phyloP scores from a whole-genome alignment of 2,888 invertebrate genomes.

The Pasiphila rectangulata region DNA sequence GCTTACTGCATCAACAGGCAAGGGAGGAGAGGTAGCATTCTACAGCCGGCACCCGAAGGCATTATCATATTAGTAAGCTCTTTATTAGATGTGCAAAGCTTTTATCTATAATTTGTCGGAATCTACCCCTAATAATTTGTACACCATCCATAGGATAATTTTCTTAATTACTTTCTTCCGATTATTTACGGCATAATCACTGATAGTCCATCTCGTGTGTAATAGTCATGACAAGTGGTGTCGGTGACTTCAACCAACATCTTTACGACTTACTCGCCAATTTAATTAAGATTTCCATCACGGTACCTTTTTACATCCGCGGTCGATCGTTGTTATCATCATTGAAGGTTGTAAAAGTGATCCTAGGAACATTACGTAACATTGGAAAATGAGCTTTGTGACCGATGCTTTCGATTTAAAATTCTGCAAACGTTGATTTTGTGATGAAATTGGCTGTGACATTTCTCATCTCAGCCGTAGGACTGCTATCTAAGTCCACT shows the following conservation, averaged over 20 bases:
- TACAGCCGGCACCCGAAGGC: no score
- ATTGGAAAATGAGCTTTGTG: neutral
- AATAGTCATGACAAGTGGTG: neutral
- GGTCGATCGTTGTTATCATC: conserved; percentile 36
- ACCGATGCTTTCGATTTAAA: neutral
- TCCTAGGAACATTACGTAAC: conserved; percentile 32
- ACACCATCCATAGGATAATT: no score
- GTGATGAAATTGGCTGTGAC: neutral
- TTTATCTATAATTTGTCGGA: no score
- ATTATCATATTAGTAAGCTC: no score
- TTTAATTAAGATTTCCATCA: conserved; percentile 46
- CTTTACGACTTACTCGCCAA: conserved; percentile 17
- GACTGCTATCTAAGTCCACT: no score
- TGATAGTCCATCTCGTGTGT: neutral
- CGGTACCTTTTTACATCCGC: conserved; percentile 32
- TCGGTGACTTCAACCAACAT: conserved; percentile 20
- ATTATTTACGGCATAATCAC: neutral
- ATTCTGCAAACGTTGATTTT: neutral
- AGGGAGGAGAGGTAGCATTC: no score
- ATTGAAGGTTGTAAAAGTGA: conserved; percentile 31
- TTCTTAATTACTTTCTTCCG: neutral
- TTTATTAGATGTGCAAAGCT: no score
- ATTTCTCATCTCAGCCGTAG: neutral
- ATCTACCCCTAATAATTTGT: neutral
- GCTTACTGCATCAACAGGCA: no score